Evolutionary conservation across 1,140 invertebrate genomes (phyloP).

Genomic region (Ruditapes philippinarum): DNA sequence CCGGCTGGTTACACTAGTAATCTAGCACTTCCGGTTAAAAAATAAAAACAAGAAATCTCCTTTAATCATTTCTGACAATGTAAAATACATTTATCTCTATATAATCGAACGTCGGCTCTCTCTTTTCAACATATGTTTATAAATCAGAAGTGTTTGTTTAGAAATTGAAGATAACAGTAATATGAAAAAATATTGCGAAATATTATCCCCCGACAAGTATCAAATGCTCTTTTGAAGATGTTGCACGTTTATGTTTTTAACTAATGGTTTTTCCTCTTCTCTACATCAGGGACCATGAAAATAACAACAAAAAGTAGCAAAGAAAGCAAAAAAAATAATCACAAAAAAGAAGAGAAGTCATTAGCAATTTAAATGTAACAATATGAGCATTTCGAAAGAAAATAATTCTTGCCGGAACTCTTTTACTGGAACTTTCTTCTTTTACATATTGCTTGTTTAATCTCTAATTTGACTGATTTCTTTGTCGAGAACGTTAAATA

Average conservation of each 20-base stretch:
- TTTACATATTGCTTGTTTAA: too few species aligned
- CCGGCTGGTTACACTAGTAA: constrained; percentile 14
- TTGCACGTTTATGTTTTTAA: neutral
- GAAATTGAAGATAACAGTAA: constrained; percentile 4
- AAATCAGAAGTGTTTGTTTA: neutral
- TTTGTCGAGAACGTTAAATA: too few species aligned
- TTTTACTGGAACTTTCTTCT: too few species aligned
- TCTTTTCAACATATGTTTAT: constrained; percentile 28
- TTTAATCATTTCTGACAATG: constrained; percentile 16
- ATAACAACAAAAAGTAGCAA: too few species aligned
- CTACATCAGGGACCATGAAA: neutral
- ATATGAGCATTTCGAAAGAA: too few species aligned
- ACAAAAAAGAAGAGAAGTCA: too few species aligned
- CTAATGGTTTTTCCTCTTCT: neutral
- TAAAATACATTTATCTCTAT: neutral
- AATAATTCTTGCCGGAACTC: too few species aligned
- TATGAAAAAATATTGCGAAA: constrained; percentile 7
- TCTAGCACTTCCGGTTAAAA: constrained; percentile 21
- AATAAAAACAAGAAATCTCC: neutral
- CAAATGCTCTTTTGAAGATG: constrained; percentile 10
- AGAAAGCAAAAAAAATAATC: too few species aligned
- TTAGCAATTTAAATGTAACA: too few species aligned
- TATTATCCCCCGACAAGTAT: neutral
- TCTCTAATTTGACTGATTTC: too few species aligned
- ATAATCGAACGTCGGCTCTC: neutral